Base-by-base conservation (phyloP, 30 jellyfish, hydroid and myxozoan species). In the Chironex yamaguchii region DNA sequence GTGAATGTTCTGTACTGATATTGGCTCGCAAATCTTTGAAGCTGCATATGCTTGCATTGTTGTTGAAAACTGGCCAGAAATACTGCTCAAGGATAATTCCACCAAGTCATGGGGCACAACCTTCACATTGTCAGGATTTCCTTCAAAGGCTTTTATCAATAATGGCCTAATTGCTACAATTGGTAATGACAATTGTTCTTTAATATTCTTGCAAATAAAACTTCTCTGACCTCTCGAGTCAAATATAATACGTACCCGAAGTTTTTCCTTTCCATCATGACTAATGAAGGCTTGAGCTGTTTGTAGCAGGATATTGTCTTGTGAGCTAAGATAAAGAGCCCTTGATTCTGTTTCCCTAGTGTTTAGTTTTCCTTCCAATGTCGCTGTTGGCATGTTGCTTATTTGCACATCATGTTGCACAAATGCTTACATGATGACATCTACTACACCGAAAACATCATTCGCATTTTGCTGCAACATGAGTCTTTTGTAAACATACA, bases 341-440 rank as follows among this genome's bases (percentile, higher is more conserved):
- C 24, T 1, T 17, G 80, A 26, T 66, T 28, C 65, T 66, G 20
- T 30, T 28, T 25, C 9, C 13, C 6, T 28, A n/a, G n/a, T n/a
- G n/a, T n/a, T n/a, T n/a, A n/a, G n/a, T n/a, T n/a, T n/a, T n/a
- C 73, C 26, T 58, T 6, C n/a, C n/a, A n/a, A n/a, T n/a, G 71
- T 54, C 31, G 4, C 22, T 20, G 20, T 3, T 9, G 11, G 3
- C 25, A 3, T 54, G 31, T 54, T 6, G n/a, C n/a, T n/a, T n/a
- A n/a, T n/a, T n/a, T n/a, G n/a, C n/a, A n/a, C n/a, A n/a, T n/a
- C n/a, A n/a, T n/a, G n/a, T n/a, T 23, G 34, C 84, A 34, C 84
- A 70, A n/a, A 70, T 70, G 73, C 84, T 70, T 4, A 70, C 27
- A 34, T 70, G 84, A 34, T 70, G 84, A 20, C 72, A 33, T 17